Percentiles rank a stretch among this genome's conserved stretches.
Evolutionary conservation across 1,140 invertebrate genomes (phyloP).

Genomic region (Gerris buenoi): DNA sequence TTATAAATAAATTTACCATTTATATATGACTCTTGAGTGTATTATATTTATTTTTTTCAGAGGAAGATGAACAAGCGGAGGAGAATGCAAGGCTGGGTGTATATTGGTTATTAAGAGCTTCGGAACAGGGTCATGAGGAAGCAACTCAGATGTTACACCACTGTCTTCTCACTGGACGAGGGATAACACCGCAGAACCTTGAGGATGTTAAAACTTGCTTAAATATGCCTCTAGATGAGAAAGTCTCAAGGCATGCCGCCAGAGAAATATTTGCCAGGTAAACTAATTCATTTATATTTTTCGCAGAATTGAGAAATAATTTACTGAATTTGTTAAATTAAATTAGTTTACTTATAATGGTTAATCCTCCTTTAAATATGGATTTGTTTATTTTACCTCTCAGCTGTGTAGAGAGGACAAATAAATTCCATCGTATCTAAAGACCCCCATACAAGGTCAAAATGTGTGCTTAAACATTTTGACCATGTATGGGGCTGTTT

Average conservation of each 20-base stretch:
- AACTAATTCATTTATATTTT: too few species aligned
- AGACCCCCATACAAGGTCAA: too few species aligned
- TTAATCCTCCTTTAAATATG: too few species aligned
- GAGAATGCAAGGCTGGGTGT: conserved; percentile 55
- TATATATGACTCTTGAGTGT: too few species aligned
- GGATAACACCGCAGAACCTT: conserved; percentile 64
- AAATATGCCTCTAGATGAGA: conserved; percentile 66
- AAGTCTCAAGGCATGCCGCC: conserved; percentile 66
- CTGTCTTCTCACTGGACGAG: conserved; percentile 59
- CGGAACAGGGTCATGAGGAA: conserved; percentile 73
- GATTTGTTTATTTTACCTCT: too few species aligned
- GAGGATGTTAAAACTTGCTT: conserved; percentile 69
- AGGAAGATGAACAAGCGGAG: conserved; percentile 37
- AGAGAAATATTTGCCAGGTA: conserved; percentile 66
- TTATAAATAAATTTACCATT: neutral
- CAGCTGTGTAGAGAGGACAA: too few species aligned
- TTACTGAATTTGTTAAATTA: too few species aligned
- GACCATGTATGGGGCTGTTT: too few species aligned
- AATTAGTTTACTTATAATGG: too few species aligned
- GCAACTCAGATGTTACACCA: conserved; percentile 62
- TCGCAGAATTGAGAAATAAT: too few species aligned
- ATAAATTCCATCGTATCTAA: too few species aligned
- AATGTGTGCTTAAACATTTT: too few species aligned
- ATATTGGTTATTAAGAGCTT: conserved; percentile 76
- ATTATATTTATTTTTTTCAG: conserved; percentile 28